A percentile compares a stretch with the other conserved stretches of the same genome.
phyloP scores from a whole-genome alignment of 1,140 invertebrate species.

The Schlechtendalia chinensis region DNA sequence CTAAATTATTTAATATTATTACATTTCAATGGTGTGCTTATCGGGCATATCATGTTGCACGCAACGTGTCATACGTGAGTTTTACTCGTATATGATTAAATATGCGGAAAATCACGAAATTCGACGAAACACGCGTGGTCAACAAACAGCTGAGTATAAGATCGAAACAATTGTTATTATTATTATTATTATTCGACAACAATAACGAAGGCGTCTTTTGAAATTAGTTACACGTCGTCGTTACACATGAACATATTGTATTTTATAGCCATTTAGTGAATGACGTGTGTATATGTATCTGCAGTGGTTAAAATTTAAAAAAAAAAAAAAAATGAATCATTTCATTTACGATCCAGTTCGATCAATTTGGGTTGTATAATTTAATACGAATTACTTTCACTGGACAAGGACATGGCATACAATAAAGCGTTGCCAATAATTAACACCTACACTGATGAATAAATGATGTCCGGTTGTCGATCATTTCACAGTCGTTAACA shows the following conservation, averaged over 20 bases:
- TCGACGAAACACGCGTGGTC: too few species aligned
- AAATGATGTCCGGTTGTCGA: conserved; percentile 24
- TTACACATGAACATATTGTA: not conserved
- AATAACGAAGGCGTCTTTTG: not conserved
- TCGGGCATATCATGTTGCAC: too few species aligned
- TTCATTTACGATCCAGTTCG: not conserved
- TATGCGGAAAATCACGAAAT: too few species aligned
- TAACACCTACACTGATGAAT: conserved; percentile 2
- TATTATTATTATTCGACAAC: not conserved
- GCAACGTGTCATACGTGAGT: too few species aligned
- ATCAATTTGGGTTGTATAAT: conserved; percentile 25
- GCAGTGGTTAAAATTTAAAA: not conserved
- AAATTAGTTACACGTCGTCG: not conserved
- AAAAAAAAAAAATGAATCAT: not conserved
- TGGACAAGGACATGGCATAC: conserved; percentile 9
- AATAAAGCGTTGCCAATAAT: conserved; percentile 21
- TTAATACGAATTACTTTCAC: conserved; percentile 32
- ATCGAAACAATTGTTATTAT: not conserved
- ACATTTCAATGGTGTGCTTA: too few species aligned
- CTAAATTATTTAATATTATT: too few species aligned
- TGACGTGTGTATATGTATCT: not conserved
- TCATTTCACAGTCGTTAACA: conserved; percentile 9
- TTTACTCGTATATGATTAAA: too few species aligned
- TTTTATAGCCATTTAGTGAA: not conserved
- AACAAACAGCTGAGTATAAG: too few species aligned